Base-by-base conservation (phyloP, 92 coral and sea anemone species). In the Palythoa grandiflora region DNA sequence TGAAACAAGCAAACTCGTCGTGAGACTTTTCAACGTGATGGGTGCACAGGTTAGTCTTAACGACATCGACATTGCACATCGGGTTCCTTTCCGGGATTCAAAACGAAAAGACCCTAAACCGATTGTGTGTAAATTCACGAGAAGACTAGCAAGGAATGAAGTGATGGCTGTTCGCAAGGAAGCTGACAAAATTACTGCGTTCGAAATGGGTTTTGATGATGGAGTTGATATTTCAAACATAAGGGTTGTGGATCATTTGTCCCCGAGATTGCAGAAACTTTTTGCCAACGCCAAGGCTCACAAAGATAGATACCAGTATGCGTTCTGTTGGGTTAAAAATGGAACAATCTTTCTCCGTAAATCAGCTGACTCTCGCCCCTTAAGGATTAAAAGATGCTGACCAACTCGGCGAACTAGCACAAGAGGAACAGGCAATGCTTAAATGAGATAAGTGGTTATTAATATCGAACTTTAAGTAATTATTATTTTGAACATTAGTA, bases 61-160 rank as follows among this genome's bases (percentile, higher is more conserved):
- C 61, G 61, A 55, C 61, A 55, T 55, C 61, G 61, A 55, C 61
- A 55, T 55, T 55, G 61, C 61, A 55, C 61, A 55, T 55, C 61
- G 61, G 61, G 61, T 55, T 55, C 61, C 61, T 55, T 55, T 55
- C 61, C 61, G 61, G 61, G 61, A 55, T 55, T 55, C 61, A 55
- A 55, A 55, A 55, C 61, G 61, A 55, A 55, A 55, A 55, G 61
- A 55, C 61, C 61, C 61, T 55, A 55, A 55, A 55, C 61, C 61
- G 61, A 44, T 44, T 44, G 50, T 44, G 50, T 44, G 50, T 44
- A 44, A 44, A 44, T 44, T 44, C 50, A 44, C 61, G 15, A 55
- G 61, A 55, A 55, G 61, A 15, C 61, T 55, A 55, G 61, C 61
- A 55, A 55, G 61, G 61, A 44, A 44, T 44, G 50, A 44, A 44